Evolutionary conservation across 2,888 invertebrate species (phyloP).

Genomic region (Drosophila neutralis): DNA sequence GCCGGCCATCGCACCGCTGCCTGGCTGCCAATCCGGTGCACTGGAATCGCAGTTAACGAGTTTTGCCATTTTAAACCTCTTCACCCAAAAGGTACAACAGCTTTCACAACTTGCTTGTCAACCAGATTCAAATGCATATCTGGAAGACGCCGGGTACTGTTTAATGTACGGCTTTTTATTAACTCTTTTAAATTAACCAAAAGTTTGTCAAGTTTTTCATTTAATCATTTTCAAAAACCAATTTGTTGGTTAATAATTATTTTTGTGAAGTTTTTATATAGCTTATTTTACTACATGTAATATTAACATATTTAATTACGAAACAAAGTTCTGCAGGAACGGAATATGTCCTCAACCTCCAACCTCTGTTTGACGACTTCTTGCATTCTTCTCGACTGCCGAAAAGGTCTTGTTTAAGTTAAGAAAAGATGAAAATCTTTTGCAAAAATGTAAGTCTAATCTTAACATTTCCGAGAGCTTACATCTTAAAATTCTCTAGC

Average conservation of each 20-base stretch:
- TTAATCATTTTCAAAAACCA: background rate
- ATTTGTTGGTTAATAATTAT: background rate
- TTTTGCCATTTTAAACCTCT: conserved; percentile 62
- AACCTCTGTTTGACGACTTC: background rate
- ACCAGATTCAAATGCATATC: background rate
- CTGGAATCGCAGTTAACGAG: conserved; percentile 76
- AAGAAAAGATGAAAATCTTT: background rate
- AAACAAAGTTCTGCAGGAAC: background rate
- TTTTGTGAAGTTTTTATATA: background rate
- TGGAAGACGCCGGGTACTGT: background rate
- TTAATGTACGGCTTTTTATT: background rate
- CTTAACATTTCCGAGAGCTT: background rate
- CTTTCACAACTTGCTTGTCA: conserved; percentile 10
- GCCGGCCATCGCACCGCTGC: conserved; percentile 35
- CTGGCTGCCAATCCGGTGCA: conserved; percentile 60
- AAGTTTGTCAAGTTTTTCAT: background rate
- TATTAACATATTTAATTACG: background rate
- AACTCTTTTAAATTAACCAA: too few relatives aligned
- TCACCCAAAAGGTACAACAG: conserved; percentile 12
- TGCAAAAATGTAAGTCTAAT: background rate
- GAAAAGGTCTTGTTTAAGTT: background rate
- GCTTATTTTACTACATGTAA: background rate
- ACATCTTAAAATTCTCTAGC: too few relatives aligned
- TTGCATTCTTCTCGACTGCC: background rate
- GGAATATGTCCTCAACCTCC: background rate